Evolutionary conservation across 2,113 vertebrate genomes (phyloP).

Genomic region (Climacteris rufus): DNA sequence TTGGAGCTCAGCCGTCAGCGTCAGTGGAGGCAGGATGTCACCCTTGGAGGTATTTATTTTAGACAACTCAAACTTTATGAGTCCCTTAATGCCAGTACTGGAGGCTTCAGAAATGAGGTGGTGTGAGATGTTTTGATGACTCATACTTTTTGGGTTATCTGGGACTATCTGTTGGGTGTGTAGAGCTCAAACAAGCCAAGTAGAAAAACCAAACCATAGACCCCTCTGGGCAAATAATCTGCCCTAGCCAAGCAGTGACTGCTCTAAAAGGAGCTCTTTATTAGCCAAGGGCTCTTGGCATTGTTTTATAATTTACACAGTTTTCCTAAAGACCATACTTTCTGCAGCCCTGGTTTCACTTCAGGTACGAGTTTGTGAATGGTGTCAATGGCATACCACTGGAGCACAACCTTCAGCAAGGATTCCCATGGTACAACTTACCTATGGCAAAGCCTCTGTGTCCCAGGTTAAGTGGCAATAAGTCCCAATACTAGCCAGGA

Average conservation of each 20-base stretch:
- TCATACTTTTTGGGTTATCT: neutral
- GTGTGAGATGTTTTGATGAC: neutral
- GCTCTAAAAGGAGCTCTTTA: neutral
- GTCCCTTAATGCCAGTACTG: neutral
- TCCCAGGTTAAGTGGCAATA: neutral
- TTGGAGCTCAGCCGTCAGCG: neutral
- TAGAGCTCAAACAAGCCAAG: neutral
- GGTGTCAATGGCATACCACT: neutral
- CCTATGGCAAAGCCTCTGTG: neutral
- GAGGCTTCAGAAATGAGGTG: neutral
- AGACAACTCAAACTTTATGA: neutral
- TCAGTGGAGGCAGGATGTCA: neutral
- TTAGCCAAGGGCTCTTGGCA: neutral
- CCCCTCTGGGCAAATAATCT: neutral
- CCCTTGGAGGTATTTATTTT: neutral
- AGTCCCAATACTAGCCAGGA: accelerated
- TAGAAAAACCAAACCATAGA: neutral
- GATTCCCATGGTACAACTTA: accelerated
- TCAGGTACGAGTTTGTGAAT: neutral
- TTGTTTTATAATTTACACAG: neutral
- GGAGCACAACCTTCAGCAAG: neutral
- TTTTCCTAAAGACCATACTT: neutral
- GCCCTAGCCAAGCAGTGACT: neutral
- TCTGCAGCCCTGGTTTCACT: neutral
- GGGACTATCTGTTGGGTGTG: neutral